Evolutionary conservation across 2,888 invertebrate genomes (phyloP).

Genomic region (Pseudococcus viburni): DNA sequence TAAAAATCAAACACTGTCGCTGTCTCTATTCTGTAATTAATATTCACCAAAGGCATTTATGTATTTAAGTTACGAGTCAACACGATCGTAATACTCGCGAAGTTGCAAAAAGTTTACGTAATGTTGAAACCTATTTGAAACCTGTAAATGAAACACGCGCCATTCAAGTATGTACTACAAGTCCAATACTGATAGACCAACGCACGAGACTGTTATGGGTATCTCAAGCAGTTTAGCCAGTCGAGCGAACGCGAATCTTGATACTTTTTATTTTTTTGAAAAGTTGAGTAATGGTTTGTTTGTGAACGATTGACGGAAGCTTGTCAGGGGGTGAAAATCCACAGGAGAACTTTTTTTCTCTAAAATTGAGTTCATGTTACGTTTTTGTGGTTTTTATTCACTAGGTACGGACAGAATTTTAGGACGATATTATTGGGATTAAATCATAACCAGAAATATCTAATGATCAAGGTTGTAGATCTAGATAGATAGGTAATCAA

Average conservation of each 20-base stretch:
- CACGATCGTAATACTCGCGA: not conserved
- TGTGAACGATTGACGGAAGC: not conserved
- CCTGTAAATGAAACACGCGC: conserved; percentile 13
- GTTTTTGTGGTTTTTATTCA: too few relatives aligned
- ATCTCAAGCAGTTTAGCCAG: conserved; percentile 27
- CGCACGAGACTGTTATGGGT: not conserved
- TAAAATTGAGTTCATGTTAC: not conserved
- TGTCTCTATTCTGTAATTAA: not conserved
- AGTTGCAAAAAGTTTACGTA: not conserved
- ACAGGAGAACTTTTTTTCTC: not conserved
- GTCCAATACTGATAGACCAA: not conserved
- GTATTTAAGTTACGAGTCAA: not conserved
- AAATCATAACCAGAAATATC: too few relatives aligned
- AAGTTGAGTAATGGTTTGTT: not conserved
- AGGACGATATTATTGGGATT: too few relatives aligned
- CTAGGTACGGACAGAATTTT: too few relatives aligned
- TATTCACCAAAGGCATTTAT: not conserved
- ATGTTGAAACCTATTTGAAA: conserved; percentile 52
- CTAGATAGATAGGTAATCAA: too few relatives aligned
- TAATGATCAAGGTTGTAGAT: too few relatives aligned
- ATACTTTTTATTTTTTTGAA: not conserved
- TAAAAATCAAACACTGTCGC: conserved; percentile 20
- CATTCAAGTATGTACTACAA: too few relatives aligned
- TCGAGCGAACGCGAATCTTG: not conserved
- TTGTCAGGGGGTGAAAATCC: not conserved